Base-by-base conservation (phyloP, 2,888 invertebrate genomes). In the Priocnemis perturbator region DNA sequence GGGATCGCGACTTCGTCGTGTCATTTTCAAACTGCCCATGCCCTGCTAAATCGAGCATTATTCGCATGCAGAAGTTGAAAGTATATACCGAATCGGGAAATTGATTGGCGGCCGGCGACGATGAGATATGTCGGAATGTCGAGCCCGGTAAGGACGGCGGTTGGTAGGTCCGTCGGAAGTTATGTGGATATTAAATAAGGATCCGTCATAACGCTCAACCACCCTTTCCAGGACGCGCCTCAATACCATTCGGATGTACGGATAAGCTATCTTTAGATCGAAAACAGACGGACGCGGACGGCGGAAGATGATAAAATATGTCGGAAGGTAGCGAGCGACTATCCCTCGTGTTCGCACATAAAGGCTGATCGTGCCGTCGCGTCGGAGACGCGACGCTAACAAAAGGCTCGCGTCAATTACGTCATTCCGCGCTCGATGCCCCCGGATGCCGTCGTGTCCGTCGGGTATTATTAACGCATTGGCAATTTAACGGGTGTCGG, bases 181-280 rank as follows among this genome's bases (percentile, higher is more conserved):
- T 77, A 76, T 73, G 73, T 69, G 77, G 75, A 81, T 77, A 76
- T 80, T 74, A 77, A 81, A 78, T 80, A 78, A 79, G 67, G 71
- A 81, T 79, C 75, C 67, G 71, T 81, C 76, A 76, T 74, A 76
- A 74, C 74, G 76, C 73, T 74, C 75, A 61, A 58, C 53, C 58
- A 69, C 60, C 64, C 68, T 60, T 71, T 67, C 70, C 63, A n/a
- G 23, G 53, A 48, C 30, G 58, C 67, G 17, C 20, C 59, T 53
- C 17, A 17, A n/a, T 17, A 19, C 55, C 62, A 59, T 64, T 60
- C 55, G 63, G 58, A 44, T 60, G 66, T 50, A 60, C 17, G 47
- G 37, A 57, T 44, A 60, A 50, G 69, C 50, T 67, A 56, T 64
- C 67, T 63, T 72, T 55, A 64, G 68, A 60, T 45, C 56, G 61